Evolutionary conservation across 1,140 invertebrate genomes (phyloP).

Genomic region (Diploscapter pachys): DNA sequence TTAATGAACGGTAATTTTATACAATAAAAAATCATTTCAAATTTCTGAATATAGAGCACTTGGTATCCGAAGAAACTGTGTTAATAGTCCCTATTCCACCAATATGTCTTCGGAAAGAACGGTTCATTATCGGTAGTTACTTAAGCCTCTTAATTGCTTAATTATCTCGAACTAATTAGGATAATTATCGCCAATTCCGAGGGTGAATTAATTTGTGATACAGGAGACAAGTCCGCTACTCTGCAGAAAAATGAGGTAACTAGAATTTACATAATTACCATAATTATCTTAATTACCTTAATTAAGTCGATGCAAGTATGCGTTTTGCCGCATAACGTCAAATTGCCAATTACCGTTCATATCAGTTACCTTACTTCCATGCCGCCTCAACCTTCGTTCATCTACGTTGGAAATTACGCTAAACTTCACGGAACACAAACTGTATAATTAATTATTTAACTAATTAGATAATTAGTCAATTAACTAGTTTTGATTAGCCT

Average conservation of each 20-base stretch:
- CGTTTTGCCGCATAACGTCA: neutral
- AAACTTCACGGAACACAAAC: no score
- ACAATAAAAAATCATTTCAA: neutral
- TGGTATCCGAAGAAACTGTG: conserved; percentile 8
- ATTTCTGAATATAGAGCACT: neutral
- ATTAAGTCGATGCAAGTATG: neutral
- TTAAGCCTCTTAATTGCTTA: neutral
- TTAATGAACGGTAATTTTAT: neutral
- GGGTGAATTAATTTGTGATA: neutral
- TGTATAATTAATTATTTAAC: no score
- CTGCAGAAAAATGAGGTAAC: conserved; percentile 3
- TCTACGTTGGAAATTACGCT: neutral
- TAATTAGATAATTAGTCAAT: no score
- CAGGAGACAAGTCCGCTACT: neutral
- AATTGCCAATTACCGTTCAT: conserved; percentile 8
- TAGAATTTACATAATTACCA: no score
- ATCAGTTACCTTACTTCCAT: conserved; percentile 9
- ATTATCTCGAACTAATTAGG: neutral
- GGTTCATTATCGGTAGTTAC: neutral
- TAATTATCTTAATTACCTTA: neutral
- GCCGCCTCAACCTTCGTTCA: conserved; percentile 6
- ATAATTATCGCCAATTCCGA: neutral
- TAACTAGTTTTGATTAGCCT: no score
- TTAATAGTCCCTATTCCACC: conserved; percentile 8
- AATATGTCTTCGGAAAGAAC: conserved; percentile 7